Conservation (phyloP, 1,140 invertebrate species). For the Drosophila subpulchrella region DNA sequence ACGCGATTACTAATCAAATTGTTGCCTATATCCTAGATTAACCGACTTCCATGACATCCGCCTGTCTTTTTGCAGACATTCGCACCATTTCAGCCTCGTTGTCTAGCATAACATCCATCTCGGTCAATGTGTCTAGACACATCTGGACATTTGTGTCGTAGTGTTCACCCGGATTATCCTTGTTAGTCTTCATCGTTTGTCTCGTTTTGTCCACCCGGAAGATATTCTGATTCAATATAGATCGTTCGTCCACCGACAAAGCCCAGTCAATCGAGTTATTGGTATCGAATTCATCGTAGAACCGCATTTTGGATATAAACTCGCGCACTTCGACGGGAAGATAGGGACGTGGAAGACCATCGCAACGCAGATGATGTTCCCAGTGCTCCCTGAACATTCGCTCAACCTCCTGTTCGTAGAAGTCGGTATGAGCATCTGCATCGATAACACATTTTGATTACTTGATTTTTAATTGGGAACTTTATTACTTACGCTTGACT, state of each 20-base stretch:
- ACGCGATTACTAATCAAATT: too few relatives aligned
- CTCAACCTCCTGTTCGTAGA: constrained; percentile 5
- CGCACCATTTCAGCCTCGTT: constrained; percentile 50
- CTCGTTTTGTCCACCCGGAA: constrained; percentile 44
- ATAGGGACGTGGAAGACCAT: constrained; percentile 63
- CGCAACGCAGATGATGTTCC: constrained; percentile 56
- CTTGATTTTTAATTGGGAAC: neutral
- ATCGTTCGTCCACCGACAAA: constrained; percentile 58
- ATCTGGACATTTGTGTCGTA: constrained; percentile 44
- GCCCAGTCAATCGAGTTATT: constrained; percentile 59
- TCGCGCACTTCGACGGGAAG: constrained; percentile 61
- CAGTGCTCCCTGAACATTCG: constrained; percentile 40
- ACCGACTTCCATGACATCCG: constrained; percentile 51
- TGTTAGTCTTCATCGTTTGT: neutral
- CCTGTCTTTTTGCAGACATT: constrained; percentile 5
- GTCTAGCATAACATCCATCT: constrained; percentile 60
- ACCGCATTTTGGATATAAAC: constrained; percentile 48
- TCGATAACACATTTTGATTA: neutral
- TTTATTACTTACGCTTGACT: constrained; percentile 33
- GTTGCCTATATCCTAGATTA: neutral
- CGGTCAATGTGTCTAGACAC: constrained; percentile 36
- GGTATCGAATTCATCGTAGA: constrained; percentile 34
- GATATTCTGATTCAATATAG: constrained; percentile 62
- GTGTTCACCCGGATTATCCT: constrained; percentile 32
- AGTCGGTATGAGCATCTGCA: constrained; percentile 37